Evolutionary conservation across 2,888 invertebrate species (phyloP).

Genomic region (Andrena bucephala): DNA sequence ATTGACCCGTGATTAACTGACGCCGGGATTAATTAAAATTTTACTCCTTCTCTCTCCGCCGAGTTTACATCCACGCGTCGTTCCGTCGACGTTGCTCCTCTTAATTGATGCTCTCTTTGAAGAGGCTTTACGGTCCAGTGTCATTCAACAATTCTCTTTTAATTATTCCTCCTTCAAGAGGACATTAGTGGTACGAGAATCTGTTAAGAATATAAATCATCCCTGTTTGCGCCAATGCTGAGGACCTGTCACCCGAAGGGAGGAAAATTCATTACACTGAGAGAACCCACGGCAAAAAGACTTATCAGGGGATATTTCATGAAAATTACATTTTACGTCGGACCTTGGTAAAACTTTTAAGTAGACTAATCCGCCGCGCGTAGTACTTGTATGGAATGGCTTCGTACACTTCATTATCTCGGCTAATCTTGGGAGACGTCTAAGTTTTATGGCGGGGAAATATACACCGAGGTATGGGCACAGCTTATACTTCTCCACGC

Average conservation of each 20-base stretch:
- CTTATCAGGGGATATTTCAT: neutral
- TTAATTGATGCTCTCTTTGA: conserved; percentile 21
- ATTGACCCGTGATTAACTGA: conserved; percentile 43
- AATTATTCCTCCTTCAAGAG: neutral
- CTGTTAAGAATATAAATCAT: no score
- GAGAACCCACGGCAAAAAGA: neutral
- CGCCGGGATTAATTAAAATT: conserved; percentile 47
- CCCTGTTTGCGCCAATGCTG: no score
- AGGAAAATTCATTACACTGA: neutral
- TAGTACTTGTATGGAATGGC: neutral
- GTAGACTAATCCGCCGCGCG: neutral
- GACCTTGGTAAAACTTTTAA: conserved; percentile 12
- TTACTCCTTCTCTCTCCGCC: conserved; percentile 11
- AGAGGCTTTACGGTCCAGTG: conserved; percentile 9
- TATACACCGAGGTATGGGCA: neutral
- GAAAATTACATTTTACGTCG: neutral
- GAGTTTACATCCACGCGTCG: conserved; percentile 14
- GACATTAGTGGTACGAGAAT: neutral
- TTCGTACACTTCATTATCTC: conserved; percentile 14
- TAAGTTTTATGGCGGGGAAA: conserved; percentile 15
- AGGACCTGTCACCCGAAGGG: no score
- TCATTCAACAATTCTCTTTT: neutral
- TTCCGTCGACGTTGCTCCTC: conserved; percentile 2
- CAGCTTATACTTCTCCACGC: neutral
- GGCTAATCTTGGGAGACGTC: conserved; percentile 13